Conservation (phyloP, 1,140 invertebrate genomes). For the Arion vulgaris region DNA sequence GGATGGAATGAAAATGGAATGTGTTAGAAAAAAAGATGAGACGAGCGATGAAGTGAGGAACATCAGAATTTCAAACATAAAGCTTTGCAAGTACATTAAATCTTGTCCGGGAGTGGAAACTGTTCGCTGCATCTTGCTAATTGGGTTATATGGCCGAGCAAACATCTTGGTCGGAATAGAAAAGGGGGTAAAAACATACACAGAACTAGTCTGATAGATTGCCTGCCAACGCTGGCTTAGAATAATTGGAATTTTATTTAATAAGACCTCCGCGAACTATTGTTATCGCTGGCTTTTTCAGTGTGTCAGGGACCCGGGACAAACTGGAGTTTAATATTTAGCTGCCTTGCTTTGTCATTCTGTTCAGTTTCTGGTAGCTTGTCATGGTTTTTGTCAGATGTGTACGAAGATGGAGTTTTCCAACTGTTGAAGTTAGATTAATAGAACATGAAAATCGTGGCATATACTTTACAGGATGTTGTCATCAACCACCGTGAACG, state of each 20-base stretch:
- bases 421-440: conserved; percentile 15
- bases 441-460: too few species aligned
- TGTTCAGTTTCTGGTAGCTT: neutral
- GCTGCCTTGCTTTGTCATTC: neutral
- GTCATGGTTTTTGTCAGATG: conserved; percentile 3
- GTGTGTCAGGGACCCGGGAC: neutral
- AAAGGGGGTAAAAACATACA: conserved; percentile 21
- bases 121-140: neutral
- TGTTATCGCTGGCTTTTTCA: conserved; percentile 12
- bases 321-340: conserved; percentile 21
- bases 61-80: conserved; percentile 27
- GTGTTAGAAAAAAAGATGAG: neutral
- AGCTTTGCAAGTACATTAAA: neutral
- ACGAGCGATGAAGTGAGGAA: neutral
- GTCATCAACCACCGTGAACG: too few species aligned
- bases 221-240: conserved; percentile 13
- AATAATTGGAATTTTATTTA: conserved; percentile 33
- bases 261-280: conserved; percentile 10
- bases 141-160: conserved; percentile 30
- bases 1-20: neutral
- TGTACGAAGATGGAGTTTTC: conserved; percentile 5
- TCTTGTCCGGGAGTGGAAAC: neutral
- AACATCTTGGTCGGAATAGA: conserved; percentile 24
- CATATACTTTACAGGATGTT: too few species aligned
- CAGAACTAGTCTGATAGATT: conserved; percentile 23